Evolutionary conservation across 35 echinoderm and acorn worm genomes (phyloP), one percentile per base, ranked within the genome.

Genomic region (Apostichopus parvimensis): DNA sequence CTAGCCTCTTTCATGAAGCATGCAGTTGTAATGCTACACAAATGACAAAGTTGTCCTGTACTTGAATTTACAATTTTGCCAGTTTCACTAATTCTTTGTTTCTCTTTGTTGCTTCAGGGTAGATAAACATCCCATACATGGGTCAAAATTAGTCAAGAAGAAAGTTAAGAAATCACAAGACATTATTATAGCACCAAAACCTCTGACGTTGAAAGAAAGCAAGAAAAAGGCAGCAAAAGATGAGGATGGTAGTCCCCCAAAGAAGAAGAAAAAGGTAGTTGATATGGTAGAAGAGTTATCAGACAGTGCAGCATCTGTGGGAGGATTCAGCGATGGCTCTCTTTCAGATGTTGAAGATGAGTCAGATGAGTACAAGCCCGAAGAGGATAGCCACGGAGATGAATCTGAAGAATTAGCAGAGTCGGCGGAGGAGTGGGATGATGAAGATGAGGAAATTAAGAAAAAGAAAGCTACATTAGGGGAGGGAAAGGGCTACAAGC

Each of bases 321-420:
- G 20, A 20, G 71, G 71, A 18, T 75, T 7, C 71, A 75, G 71
- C 71, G 20, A 22, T n/a, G 71, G n/a, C 17, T 18, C 71, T 18
- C 6, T n/a, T 22, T 75, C 71, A 6, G 71, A 75, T 75, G 17
- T 22, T 84, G 11, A 53, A 4, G 5, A 80, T 28, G 34, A 84
- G 20, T 84, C 81, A 17, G 81, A 84, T n/a, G 81, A 84, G 13
- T 84, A 84, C 17, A 84, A 84, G 14, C 81, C 81, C 1, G 71
- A 75, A 14, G 71, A 75, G 7, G 81, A 84, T 8, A 84, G 81
- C 8, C n/a, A 84, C 81, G 55, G n/a, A 20, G 81, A 57, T 21
- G 55, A 59, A 57, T 17, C 55, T 0, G 81, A n/a, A 56, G 81
- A 84, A 84, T 56, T 9, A 15, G 54, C 6, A 53, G 81, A 84